Conservation (phyloP, 2,797 vertebrate genomes). For the Cichlasoma orientale region DNA sequence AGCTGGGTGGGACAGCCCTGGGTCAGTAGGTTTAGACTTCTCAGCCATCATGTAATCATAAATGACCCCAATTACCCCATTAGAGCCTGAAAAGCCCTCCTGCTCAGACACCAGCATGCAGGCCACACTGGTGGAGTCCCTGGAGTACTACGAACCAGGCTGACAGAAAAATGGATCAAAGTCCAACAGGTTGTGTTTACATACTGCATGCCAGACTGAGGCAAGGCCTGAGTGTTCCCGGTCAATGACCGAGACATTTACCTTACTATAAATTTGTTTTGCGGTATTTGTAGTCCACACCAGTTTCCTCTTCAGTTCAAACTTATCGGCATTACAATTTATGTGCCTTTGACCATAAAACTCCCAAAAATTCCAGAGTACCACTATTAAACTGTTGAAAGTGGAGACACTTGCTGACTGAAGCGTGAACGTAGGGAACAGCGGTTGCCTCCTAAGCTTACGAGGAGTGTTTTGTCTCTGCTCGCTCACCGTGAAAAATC, state of each 20-base stretch:
- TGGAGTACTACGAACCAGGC: not conserved
- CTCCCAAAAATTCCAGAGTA: not conserved
- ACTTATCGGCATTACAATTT: not conserved
- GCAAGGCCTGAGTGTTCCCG: not conserved
- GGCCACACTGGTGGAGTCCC: not conserved
- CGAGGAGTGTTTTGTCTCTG: slow-evolving; percentile 48
- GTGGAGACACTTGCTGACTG: not conserved
- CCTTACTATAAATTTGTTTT: not conserved
- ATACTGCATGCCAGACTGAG: not conserved
- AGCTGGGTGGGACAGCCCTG: slow-evolving; percentile 21
- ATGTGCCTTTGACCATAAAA: not conserved
- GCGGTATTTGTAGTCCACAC: not conserved
- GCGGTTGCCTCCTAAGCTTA: slow-evolving; percentile 6
- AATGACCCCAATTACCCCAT: slow-evolving; percentile 18
- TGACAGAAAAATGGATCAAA: not conserved
- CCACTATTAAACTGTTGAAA: not conserved
- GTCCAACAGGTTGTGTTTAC: slow-evolving; percentile 4
- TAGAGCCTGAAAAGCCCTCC: not conserved
- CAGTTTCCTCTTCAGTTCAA: not conserved
- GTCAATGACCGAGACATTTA: not conserved
- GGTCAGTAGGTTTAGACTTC: slow-evolving; percentile 47
- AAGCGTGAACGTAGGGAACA: not conserved
- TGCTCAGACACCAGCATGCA: not conserved
- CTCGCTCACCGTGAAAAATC: slow-evolving; percentile 38
- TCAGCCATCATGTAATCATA: slow-evolving; percentile 59